Evolutionary conservation across 2,113 vertebrate species (phyloP).

Genomic region (Athene noctua): DNA sequence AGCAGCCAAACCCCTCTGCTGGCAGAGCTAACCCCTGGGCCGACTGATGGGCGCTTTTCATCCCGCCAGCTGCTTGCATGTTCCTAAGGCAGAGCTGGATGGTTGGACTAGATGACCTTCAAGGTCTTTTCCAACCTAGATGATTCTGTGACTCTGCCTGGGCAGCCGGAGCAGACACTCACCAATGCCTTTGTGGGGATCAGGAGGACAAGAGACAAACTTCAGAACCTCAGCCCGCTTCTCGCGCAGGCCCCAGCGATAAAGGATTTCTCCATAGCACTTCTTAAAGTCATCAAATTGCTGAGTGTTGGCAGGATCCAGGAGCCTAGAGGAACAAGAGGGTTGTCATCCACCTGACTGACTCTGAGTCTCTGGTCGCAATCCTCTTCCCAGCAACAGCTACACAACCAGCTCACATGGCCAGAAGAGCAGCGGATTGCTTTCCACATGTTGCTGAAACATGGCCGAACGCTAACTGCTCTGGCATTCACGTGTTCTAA

Average conservation of each 20-base stretch:
- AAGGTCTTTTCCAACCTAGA: no score
- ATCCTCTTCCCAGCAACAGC: background rate
- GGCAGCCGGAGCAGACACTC: conserved; percentile 1
- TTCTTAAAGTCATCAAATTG: conserved; percentile 99
- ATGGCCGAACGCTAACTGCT: background rate
- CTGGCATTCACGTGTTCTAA: background rate
- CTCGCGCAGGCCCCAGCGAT: conserved; percentile 94
- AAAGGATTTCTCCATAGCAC: conserved; percentile 94
- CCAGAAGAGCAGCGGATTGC: background rate
- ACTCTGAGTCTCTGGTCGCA: background rate
- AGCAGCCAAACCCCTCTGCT: background rate
- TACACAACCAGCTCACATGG: background rate
- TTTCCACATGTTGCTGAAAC: background rate
- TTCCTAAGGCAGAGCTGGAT: background rate
- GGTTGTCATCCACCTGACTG: background rate
- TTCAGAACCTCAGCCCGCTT: conserved; percentile 95
- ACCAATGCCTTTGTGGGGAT: conserved; percentile 96
- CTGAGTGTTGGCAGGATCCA: conserved; percentile 90
- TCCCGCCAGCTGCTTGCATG: background rate
- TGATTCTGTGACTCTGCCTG: no score
- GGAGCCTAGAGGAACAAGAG: conserved; percentile 75
- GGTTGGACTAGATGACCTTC: no score
- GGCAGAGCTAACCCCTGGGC: background rate
- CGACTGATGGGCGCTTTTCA: background rate
- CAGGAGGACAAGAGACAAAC: conserved; percentile 93